Evolutionary conservation across 2,113 vertebrate genomes (phyloP).

Genomic region (Carassius carassius): DNA sequence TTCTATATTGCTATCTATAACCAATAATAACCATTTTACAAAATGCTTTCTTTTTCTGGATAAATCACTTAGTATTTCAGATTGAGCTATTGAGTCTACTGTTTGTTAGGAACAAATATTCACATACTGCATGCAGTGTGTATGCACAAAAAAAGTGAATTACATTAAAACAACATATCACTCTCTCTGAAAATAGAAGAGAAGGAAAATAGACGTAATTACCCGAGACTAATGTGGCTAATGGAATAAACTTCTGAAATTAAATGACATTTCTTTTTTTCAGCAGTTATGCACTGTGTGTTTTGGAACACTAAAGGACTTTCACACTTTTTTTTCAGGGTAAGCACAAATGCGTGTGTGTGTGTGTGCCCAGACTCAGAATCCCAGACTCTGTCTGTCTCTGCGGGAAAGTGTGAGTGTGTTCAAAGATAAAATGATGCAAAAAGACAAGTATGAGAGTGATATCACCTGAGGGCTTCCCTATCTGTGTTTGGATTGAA

Average conservation of each 20-base stretch:
- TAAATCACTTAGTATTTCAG: neutral
- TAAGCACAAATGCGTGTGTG: neutral
- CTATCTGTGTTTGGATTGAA: too few relatives aligned
- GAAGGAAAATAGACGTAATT: constrained; percentile 77
- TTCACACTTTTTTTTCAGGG: constrained; percentile 17
- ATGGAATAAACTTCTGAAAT: constrained; percentile 70
- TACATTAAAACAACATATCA: constrained; percentile 77
- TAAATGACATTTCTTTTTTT: neutral
- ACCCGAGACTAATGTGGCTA: constrained; percentile 68
- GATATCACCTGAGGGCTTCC: too few relatives aligned
- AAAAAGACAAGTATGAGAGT: too few relatives aligned
- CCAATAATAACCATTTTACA: too few relatives aligned
- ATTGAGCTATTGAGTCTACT: neutral
- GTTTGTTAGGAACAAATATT: neutral
- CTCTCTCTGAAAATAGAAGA: constrained; percentile 40
- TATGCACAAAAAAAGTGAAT: constrained; percentile 59
- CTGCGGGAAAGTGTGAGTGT: neutral
- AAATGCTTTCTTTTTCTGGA: neutral
- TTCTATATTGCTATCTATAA: too few relatives aligned
- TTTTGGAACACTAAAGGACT: constrained; percentile 7
- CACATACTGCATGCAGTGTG: neutral
- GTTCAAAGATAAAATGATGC: too few relatives aligned
- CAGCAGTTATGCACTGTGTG: neutral
- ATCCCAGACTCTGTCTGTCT: neutral
- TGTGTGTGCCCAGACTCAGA: neutral